phyloP scores from a whole-genome alignment of 2,113 vertebrate species.

The Burhinus bistriatus region DNA sequence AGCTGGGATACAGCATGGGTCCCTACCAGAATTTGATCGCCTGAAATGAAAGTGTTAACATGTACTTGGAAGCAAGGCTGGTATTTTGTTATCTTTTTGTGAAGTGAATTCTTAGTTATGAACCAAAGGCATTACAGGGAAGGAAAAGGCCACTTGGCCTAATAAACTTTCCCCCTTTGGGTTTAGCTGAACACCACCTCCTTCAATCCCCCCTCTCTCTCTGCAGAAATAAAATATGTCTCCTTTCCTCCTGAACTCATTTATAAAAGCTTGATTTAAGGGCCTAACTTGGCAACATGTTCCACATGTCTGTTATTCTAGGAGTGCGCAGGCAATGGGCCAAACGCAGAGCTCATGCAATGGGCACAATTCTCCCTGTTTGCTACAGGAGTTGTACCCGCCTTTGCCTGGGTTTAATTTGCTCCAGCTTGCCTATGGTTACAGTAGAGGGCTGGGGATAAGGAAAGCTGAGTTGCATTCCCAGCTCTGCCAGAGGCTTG shows the following conservation, averaged over 20 bases:
- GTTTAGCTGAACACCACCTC: slow-evolving; percentile 40
- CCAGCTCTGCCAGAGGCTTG: slow-evolving; percentile 24
- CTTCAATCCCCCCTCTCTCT: not conserved
- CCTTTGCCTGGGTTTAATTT: slow-evolving; percentile 47
- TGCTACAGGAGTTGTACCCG: not conserved
- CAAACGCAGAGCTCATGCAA: not conserved
- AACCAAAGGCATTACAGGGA: slow-evolving; percentile 11
- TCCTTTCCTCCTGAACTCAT: slow-evolving; percentile 46
- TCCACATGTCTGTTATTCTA: slow-evolving; percentile 54
- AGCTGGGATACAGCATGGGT: not conserved
- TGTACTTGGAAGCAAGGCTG: slow-evolving; percentile 23
- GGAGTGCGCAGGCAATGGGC: slow-evolving; percentile 25
- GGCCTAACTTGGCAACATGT: slow-evolving; percentile 45
- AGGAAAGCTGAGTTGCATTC: slow-evolving; percentile 16
- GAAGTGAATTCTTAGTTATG: slow-evolving; percentile 49
- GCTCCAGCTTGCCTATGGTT: slow-evolving; percentile 25
- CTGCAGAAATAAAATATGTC: slow-evolving; percentile 51
- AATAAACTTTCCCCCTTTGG: slow-evolving; percentile 34
- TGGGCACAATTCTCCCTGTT: slow-evolving; percentile 23
- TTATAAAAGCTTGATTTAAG: slow-evolving; percentile 62
- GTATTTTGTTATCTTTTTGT: slow-evolving; percentile 61
- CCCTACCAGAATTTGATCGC: not conserved
- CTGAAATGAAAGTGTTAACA: slow-evolving; percentile 57
- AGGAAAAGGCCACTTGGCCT: slow-evolving; percentile 61
- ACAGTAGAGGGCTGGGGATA: not conserved